Percentiles rank a stretch among this genome's conserved stretches.
Evolutionary conservation across 1,140 invertebrate species (phyloP).

Genomic region (Scaptodrosophila lebanonensis): DNA sequence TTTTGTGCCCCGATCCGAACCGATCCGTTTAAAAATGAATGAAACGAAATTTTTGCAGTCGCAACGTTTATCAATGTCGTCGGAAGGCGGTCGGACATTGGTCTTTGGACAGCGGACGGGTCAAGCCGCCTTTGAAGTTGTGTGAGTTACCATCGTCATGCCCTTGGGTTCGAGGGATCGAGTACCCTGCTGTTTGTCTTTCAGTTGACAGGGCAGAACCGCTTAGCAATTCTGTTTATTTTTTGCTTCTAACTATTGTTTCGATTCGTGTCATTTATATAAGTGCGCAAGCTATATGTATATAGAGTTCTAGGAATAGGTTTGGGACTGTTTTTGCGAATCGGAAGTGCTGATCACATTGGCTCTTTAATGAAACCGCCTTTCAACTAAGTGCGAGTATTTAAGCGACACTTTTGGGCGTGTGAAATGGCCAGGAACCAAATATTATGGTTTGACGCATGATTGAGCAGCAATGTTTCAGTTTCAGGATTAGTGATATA

Average conservation of each 20-base stretch:
- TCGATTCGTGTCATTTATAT: constrained; percentile 19
- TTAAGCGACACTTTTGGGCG: constrained; percentile 29
- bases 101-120: constrained; percentile 20
- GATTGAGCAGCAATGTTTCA: too few species aligned
- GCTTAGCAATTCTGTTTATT: constrained; percentile 43
- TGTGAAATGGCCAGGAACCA: constrained; percentile 44
- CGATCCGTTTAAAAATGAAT: constrained; percentile 51
- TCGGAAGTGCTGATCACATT: constrained; percentile 63
- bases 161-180: constrained; percentile 42
- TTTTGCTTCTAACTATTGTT: constrained; percentile 26
- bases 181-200: constrained; percentile 36
- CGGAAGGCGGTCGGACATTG: constrained; percentile 23
- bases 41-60: constrained; percentile 6
- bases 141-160: constrained; percentile 15
- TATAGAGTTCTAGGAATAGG: constrained; percentile 61
- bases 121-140: constrained; percentile 56
- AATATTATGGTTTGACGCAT: too few species aligned
- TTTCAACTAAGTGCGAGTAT: neutral
- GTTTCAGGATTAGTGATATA: too few species aligned
- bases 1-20: constrained; percentile 14
- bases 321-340: constrained; percentile 22
- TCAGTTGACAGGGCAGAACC: constrained; percentile 36
- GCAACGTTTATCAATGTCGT: neutral
- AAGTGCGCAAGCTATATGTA: constrained; percentile 6
- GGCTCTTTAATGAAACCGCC: constrained; percentile 14